phyloP scores from a whole-genome alignment of 2,888 invertebrate genomes.

The Papilio gigon region DNA sequence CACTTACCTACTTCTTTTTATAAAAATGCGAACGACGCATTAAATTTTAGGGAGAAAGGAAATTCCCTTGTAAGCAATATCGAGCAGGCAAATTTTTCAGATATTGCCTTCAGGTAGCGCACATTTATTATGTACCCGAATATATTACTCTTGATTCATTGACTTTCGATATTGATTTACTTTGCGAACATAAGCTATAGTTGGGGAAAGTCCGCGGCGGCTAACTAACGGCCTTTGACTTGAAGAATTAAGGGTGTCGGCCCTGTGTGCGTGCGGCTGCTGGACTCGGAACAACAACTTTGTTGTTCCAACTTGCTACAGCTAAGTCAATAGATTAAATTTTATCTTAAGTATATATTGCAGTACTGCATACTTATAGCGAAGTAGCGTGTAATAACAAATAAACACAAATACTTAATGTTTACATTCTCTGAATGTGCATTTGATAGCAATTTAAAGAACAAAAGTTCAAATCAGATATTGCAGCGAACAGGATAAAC shows the following conservation, averaged over 20 bases:
- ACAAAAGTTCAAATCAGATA: too few relatives aligned
- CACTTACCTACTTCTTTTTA: conserved; percentile 82
- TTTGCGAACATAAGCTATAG: conserved; percentile 81
- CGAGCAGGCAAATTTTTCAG: conserved; percentile 83
- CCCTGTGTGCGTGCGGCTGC: conserved; percentile 52
- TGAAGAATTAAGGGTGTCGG: conserved; percentile 64
- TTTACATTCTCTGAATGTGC: too few relatives aligned
- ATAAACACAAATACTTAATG: neutral
- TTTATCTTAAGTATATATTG: conserved; percentile 24
- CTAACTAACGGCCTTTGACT: conserved; percentile 63
- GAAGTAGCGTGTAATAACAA: neutral
- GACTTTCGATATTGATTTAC: conserved; percentile 83
- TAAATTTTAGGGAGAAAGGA: conserved; percentile 83
- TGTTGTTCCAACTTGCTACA: conserved; percentile 10
- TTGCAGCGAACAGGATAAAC: too few relatives aligned
- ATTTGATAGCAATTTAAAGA: too few relatives aligned
- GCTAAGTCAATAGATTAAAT: conserved; percentile 28
- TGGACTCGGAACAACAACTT: conserved; percentile 30
- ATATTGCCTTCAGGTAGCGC: conserved; percentile 83
- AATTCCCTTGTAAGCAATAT: conserved; percentile 83
- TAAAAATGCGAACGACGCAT: conserved; percentile 83
- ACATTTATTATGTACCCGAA: conserved; percentile 84
- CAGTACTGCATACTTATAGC: neutral
- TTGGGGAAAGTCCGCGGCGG: conserved; percentile 64
- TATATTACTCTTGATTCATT: conserved; percentile 83